These are phyloP conservation scores for Phocoena phocoena DNA, from an alignment of 2,113 vertebrate species.

Conservation along the genomic window DNA sequence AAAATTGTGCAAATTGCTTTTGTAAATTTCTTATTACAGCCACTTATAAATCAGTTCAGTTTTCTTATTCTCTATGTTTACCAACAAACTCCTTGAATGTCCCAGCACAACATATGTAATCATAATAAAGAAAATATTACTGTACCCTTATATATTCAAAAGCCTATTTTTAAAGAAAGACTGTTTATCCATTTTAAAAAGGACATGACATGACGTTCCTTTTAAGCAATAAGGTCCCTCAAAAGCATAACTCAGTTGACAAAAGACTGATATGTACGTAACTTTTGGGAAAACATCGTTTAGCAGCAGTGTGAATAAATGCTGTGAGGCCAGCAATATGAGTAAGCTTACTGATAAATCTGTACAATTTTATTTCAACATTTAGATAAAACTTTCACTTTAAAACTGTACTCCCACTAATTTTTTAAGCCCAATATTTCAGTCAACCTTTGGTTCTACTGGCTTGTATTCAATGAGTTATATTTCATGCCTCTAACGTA, in stretches of 20 bases:
- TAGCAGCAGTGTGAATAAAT: not conserved
- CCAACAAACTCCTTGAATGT: not conserved
- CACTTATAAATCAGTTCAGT: not conserved
- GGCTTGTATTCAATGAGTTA: not conserved
- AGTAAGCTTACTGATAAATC: not conserved
- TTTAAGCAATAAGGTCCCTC: not conserved
- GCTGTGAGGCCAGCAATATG: not conserved
- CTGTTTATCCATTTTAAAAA: not conserved
- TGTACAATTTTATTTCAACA: not conserved
- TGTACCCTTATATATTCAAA: not conserved
- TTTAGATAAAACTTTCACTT: not conserved
- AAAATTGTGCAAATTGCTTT: not conserved
- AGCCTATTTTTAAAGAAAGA: not conserved
- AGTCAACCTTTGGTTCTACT: not conserved
- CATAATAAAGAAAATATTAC: not conserved
- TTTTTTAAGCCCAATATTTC: not conserved
- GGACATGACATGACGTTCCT: not conserved
- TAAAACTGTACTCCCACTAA: not conserved
- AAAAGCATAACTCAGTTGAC: not conserved
- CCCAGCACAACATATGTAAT: not conserved
- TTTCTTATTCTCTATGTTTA: not conserved
- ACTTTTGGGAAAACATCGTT: not conserved
- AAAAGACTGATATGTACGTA: not conserved
- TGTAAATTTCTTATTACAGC: not conserved
- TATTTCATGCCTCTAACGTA: not conserved